Percentiles rank a stretch among this genome's conserved stretches.
These are phyloP conservation scores for Albula goreensis DNA, from an alignment of 2,113 vertebrate species.

Conservation along the genomic window DNA sequence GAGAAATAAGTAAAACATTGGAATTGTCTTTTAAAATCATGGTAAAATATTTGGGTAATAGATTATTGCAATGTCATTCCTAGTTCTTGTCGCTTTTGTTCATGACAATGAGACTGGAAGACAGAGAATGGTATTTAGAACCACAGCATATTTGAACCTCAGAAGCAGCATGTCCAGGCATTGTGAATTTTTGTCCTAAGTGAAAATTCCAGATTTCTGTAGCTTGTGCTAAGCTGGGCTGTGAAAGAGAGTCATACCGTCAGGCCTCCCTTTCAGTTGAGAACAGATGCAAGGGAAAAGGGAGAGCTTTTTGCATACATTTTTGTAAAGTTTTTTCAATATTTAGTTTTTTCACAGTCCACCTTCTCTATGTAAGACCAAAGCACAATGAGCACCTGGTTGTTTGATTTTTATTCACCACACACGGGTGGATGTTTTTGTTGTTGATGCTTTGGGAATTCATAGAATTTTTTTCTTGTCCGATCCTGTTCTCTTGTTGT, in stretches of 20 bases:
- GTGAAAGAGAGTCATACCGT: not conserved
- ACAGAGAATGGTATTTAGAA: not conserved
- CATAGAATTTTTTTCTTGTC: too few species aligned
- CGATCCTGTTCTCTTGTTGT: not conserved
- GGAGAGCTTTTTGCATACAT: not conserved
- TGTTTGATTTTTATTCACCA: not conserved
- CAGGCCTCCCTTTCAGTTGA: not conserved
- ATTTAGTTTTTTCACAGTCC: not conserved
- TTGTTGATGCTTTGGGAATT: not conserved
- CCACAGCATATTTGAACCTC: not conserved
- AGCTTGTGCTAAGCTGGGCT: not conserved
- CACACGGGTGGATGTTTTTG: not conserved
- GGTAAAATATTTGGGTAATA: not conserved
- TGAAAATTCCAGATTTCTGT: not conserved
- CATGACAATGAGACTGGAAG: not conserved
- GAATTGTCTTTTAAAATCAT: not conserved
- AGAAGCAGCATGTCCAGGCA: not conserved
- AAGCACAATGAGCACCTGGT: not conserved
- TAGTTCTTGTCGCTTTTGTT: not conserved
- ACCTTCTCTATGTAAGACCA: not conserved
- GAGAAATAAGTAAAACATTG: not conserved
- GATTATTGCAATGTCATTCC: not conserved
- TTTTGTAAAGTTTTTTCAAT: not conserved
- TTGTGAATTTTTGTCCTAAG: not conserved
- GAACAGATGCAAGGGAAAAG: not conserved